A percentile compares a stretch with the other conserved stretches of the same genome.
Evolutionary conservation across 1,140 invertebrate species (phyloP).

Genomic region (Linepithema humile): DNA sequence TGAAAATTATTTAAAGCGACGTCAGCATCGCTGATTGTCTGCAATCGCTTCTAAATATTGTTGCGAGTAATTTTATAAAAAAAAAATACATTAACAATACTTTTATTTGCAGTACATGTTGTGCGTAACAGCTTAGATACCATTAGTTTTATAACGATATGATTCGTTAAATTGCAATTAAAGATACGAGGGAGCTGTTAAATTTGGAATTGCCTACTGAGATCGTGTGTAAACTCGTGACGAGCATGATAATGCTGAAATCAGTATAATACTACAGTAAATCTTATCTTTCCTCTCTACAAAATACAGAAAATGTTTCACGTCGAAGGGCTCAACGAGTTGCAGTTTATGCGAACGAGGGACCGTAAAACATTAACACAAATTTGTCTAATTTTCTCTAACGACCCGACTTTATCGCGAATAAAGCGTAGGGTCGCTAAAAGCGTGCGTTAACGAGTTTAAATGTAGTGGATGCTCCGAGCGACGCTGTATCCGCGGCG

Average conservation of each 20-base stretch:
- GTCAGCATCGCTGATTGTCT: neutral
- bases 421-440: neutral
- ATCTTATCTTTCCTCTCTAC: neutral
- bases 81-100: neutral
- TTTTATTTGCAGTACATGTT: neutral
- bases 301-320: slow-evolving; percentile 1
- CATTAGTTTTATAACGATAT: neutral
- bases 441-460: slow-evolving; percentile 1
- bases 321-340: neutral
- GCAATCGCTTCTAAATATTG: neutral
- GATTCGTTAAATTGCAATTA: neutral
- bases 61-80: neutral
- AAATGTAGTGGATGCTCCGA: neutral
- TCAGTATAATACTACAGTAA: slow-evolving; percentile 29
- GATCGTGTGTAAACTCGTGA: neutral
- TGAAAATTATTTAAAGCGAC: neutral
- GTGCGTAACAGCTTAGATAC: neutral
- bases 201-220: neutral
- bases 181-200: slow-evolving; percentile 5
- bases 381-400: slow-evolving; percentile 41
- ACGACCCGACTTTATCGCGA: slow-evolving; percentile 17
- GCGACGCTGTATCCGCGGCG: too few species aligned
- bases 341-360: neutral
- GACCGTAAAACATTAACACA: slow-evolving; percentile 4
- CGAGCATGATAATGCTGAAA: slow-evolving; percentile 15